Base-by-base conservation (phyloP, 2,113 vertebrate genomes). In the Thalassarche chlororhynchos region DNA sequence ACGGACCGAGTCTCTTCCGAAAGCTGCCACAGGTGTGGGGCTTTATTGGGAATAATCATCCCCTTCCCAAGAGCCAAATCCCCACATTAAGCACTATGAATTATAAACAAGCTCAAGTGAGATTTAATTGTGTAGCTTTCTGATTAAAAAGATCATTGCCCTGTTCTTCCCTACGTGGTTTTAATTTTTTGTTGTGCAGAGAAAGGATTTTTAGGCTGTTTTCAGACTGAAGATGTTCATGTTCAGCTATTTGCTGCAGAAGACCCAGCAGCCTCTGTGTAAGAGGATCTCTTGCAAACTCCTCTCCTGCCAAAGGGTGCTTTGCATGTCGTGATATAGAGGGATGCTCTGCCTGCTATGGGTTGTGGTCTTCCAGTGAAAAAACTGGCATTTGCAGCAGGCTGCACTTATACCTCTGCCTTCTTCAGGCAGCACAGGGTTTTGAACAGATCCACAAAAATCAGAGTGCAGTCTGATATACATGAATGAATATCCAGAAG, bases 21-120 rank as follows among this genome's bases (percentile, higher is more conserved):
- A 36, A 87, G 55, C 31, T 2, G 1, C 38, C 2, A 0, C 9
- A 17, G 61, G 32, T 6, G 0, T 6, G 13, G 9, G 38, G 46
- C 40, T 68, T 66, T 26, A 21, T 15, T 42, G 36, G 31, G 23
- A 72, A 61, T 55, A 62, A 55, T 69, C 51, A 24, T 15, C 40
- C 66, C n/a, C 42, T 87, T 74, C 46, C 60, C 47, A 44, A 46
- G 52, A 84, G 78, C 25, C 66, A 69, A 69, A 46, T 57, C 36
- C 25, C 12, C 46, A 28, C 24, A 29, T 62, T 36, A 51, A 84
- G 29, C 9, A 8, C 32, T 31, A 44, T 44, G 60, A 87, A 75
- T 74, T 68, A 84, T 46, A 68, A 52, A 76, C 75, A 24, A 78
- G 20, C 47, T 46, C 47, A 74, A 74, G 66, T 38, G 47, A 64